A percentile compares a stretch with the other conserved stretches of the same genome.
Evolutionary conservation across 2,888 invertebrate genomes (phyloP).

Genomic region (Julus scandinavius): DNA sequence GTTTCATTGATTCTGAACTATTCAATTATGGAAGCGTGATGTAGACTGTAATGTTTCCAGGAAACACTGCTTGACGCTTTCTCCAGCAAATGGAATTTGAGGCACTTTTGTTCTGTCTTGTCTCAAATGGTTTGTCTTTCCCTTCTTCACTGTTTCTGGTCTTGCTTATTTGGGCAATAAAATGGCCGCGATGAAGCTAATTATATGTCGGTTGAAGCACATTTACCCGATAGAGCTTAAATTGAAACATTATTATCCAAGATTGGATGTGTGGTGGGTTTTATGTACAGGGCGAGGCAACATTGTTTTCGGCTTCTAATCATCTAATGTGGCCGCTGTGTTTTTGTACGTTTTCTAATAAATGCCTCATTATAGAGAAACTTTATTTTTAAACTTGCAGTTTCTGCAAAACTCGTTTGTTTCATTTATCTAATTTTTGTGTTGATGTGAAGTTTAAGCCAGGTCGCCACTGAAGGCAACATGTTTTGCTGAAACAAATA

Average conservation of each 20-base stretch:
- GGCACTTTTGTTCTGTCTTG: neutral
- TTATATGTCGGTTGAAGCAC: neutral
- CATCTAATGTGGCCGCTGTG: too few species aligned
- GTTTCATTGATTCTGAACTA: slow-evolving; percentile 24
- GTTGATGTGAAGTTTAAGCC: too few species aligned
- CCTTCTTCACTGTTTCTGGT: neutral
- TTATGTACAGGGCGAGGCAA: neutral
- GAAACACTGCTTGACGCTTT: neutral
- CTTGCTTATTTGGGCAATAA: neutral
- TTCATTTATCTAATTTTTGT: too few species aligned
- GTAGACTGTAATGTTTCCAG: neutral
- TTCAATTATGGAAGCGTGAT: slow-evolving; percentile 39
- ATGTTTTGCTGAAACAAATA: too few species aligned
- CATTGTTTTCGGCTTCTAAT: too few species aligned
- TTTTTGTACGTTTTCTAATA: too few species aligned
- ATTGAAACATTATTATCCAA: neutral
- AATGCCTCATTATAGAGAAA: too few species aligned
- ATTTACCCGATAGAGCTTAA: neutral
- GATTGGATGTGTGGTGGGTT: neutral
- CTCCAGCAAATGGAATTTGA: neutral
- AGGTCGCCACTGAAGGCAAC: too few species aligned
- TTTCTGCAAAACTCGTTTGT: too few species aligned
- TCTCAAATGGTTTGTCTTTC: slow-evolving; percentile 9
- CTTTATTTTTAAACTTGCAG: too few species aligned
- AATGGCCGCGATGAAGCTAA: neutral